These are phyloP conservation scores for Phalanger gymnotis DNA, from an alignment of 2,797 vertebrate genomes.

Conservation along the genomic window DNA sequence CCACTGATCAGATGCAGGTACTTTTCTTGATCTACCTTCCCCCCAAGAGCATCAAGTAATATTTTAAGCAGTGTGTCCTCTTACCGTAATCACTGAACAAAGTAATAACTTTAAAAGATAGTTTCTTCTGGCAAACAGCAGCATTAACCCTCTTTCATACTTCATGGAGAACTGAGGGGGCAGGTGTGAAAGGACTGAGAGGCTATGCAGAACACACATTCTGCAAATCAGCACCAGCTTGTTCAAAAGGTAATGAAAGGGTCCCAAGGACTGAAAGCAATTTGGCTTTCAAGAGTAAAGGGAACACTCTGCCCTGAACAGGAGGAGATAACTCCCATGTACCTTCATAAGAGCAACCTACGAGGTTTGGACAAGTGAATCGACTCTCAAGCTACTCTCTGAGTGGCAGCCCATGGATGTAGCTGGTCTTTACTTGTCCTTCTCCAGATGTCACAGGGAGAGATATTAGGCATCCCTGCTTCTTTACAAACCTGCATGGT, in stretches of 20 bases:
- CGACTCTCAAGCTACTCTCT: slow-evolving; percentile 69
- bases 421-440: slow-evolving; percentile 82
- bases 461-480: slow-evolving; percentile 83
- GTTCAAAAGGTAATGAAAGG: slow-evolving; percentile 70
- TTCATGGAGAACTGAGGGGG: slow-evolving; percentile 67
- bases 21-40: slow-evolving; percentile 5
- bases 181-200: slow-evolving; percentile 28
- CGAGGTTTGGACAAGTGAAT: slow-evolving; percentile 60
- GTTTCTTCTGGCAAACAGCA: slow-evolving; percentile 47
- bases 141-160: slow-evolving; percentile 58
- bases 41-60: slow-evolving; percentile 38
- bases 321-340: slow-evolving; percentile 61
- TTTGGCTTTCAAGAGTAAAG: slow-evolving; percentile 75
- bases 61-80: slow-evolving; percentile 46
- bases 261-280: slow-evolving; percentile 73
- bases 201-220: slow-evolving; percentile 14
- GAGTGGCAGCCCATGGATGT: slow-evolving; percentile 73
- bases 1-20: slow-evolving; percentile 7
- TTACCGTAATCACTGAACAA: slow-evolving; percentile 55
- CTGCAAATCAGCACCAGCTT: slow-evolving; percentile 60
- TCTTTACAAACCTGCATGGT: slow-evolving; percentile 82
- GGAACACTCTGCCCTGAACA: slow-evolving; percentile 19
- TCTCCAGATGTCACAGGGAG: slow-evolving; percentile 82
- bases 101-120: slow-evolving; percentile 54
- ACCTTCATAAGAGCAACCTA: slow-evolving; percentile 63